These are phyloP conservation scores for Drosophila subobscura DNA, from an alignment of 1,140 invertebrate genomes.

Conservation along the genomic window DNA sequence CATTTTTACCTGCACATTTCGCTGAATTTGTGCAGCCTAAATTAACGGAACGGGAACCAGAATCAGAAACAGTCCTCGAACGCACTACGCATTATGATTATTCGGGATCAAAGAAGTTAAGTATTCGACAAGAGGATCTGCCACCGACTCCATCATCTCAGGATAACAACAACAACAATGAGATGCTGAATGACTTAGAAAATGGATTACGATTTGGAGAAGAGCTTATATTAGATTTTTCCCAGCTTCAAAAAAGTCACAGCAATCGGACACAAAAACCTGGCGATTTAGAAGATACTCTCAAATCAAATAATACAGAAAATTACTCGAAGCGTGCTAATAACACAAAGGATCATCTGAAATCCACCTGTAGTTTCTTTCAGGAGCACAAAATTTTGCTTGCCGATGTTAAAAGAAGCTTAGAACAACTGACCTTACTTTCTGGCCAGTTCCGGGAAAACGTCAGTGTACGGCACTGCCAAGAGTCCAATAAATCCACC, in stretches of 20 bases:
- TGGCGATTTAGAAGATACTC: background rate
- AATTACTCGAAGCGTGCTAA: background rate
- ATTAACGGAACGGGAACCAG: conserved; percentile 11
- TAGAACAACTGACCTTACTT: conserved; percentile 52
- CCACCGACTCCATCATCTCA: conserved; percentile 30
- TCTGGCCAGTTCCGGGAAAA: conserved; percentile 53
- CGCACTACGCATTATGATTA: conserved; percentile 27
- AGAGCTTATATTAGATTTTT: conserved; percentile 7
- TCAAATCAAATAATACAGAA: background rate
- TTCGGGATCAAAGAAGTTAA: conserved; percentile 33
- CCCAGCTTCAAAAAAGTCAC: conserved; percentile 6
- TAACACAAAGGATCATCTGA: conserved; percentile 2
- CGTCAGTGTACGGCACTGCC: conserved; percentile 8
- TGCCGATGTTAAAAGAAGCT: conserved; percentile 44
- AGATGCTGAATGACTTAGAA: conserved; percentile 23
- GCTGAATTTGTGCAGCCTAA: conserved; percentile 57
- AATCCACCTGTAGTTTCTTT: conserved; percentile 50
- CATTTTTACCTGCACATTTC: conserved; percentile 62
- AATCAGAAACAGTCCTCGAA: conserved; percentile 8
- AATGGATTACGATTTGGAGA: conserved; percentile 21
- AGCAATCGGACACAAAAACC: conserved; percentile 7
- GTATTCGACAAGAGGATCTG: conserved; percentile 18
- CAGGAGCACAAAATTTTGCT: conserved; percentile 59
- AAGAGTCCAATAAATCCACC: background rate
- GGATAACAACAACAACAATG: conserved; percentile 65